Base-by-base conservation (phyloP, 2,888 invertebrate species). In the Drosophila prolongata region DNA sequence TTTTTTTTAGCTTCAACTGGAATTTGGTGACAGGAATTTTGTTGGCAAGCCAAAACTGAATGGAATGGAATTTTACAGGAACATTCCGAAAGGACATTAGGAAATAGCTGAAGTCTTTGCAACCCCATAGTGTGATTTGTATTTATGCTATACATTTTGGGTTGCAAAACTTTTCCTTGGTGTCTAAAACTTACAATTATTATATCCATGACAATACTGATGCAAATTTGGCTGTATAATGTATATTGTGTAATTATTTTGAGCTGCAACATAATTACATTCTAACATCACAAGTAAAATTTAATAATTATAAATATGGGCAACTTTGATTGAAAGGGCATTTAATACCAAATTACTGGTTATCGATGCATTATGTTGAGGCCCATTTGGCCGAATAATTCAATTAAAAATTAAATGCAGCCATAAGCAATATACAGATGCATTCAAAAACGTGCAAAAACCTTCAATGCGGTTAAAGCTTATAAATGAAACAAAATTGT, bases 391-490 rank as follows among this genome's bases (percentile, higher is more conserved):
- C 35, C 57, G 60, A 49, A 52, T 76, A 71, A 79, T 82, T 78
- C 50, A 82, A 83, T 86, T 75, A 72, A 80, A 80, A 69, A 75
- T 71, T 72, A 77, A 59, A 77, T 78, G 73, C 69, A 58, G 69
- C 67, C 62, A 73, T 72, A 64, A 71, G 72, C 57, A 66, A 61
- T 53, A 49, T 43, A 47, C 30, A 60, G 27, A 43, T 43, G 24
- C 30, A 50, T 65, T 40, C 62, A 40, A 19, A 38, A 61, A 14
- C 10, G 13, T 8, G n/a, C 37, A 38, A 49, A 50, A 52, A 43
- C 43, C 61, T 69, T 49, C n/a, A 14, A 6, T 49, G 46, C 19
- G 60, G 69, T 61, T 44, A 43, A 61, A 44, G 44, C 46, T 30
- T 46, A 64, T 50, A 58, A 66, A 54, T 19, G 52, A 47, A n/a